phyloP scores from a whole-genome alignment of 2,113 vertebrate species.

The Brachyhypopomus gauderio region DNA sequence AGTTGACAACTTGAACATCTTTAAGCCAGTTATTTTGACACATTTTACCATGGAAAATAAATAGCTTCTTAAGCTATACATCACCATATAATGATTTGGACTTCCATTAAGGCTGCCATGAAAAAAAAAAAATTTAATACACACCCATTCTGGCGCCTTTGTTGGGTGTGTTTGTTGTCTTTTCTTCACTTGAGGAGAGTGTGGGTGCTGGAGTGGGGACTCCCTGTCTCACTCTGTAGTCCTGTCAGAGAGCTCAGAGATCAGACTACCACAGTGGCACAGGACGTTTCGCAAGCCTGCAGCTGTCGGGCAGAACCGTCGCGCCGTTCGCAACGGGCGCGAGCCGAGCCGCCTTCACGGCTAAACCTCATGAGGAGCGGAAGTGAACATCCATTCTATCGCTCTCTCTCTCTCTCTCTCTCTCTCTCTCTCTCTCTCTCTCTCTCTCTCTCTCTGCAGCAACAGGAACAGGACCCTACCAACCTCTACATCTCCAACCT shows the following conservation, averaged over 20 bases:
- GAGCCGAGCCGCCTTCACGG: too few relatives aligned
- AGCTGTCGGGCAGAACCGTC: conserved; percentile 24
- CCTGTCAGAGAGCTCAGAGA: not conserved
- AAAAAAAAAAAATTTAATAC: conserved; percentile 10
- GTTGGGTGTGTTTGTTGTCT: too few relatives aligned
- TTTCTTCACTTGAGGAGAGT: not conserved
- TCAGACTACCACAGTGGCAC: not conserved
- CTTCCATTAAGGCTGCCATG: not conserved
- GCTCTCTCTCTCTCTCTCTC: not conserved
- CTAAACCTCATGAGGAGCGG: too few relatives aligned
- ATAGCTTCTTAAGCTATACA: not conserved
- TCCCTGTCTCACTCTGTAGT: not conserved
- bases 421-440: too few relatives aligned
- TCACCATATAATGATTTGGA: conserved; percentile 20
- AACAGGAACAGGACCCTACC: conserved; percentile 96
- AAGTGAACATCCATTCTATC: too few relatives aligned
- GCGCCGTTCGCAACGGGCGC: too few relatives aligned
- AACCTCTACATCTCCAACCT: conserved; percentile 95
- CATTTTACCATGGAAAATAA: conserved; percentile 17
- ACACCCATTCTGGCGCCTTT: not conserved
- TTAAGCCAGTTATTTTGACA: conserved; percentile 19
- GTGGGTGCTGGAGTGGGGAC: not conserved
- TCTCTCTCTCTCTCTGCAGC: conserved; percentile 68
- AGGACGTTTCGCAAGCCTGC: not conserved
- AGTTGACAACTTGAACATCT: conserved; percentile 9